Evolutionary conservation across 2,113 vertebrate species (phyloP).

Genomic region (Thalassarche chlororhynchos): DNA sequence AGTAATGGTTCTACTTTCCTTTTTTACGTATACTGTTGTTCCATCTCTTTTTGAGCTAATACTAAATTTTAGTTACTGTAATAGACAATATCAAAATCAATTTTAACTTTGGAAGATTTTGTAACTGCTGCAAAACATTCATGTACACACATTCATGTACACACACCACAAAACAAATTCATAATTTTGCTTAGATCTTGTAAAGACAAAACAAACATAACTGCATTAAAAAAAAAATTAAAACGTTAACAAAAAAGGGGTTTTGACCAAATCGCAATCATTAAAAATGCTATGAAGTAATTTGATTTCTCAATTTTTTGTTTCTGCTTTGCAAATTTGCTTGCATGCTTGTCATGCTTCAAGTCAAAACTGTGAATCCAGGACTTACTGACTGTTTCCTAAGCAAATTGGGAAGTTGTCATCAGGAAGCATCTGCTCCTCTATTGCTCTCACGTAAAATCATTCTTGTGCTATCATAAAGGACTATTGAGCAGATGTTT

Average conservation of each 20-base stretch:
- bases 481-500: constrained; percentile 62
- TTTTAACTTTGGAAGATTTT: not conserved
- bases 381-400: constrained; percentile 63
- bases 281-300: not conserved
- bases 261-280: not conserved
- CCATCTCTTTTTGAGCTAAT: not conserved
- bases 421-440: constrained; percentile 74
- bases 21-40: not conserved
- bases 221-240: not conserved
- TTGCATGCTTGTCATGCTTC: constrained; percentile 9
- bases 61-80: not conserved
- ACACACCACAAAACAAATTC: not conserved
- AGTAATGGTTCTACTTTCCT: not conserved
- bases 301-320: constrained; percentile 20
- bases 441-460: constrained; percentile 61
- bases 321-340: constrained; percentile 44
- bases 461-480: constrained; percentile 34
- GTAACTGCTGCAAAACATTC: not conserved
- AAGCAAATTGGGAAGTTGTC: constrained; percentile 69
- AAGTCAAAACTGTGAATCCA: constrained; percentile 54
- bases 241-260: not conserved
- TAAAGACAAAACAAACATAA: not conserved
- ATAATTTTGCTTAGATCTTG: constrained; percentile 13
- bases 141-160: not conserved
- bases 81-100: not conserved